Evolutionary conservation across 2,113 vertebrate genomes (phyloP).

Genomic region (Brachypteracias leptosomus): DNA sequence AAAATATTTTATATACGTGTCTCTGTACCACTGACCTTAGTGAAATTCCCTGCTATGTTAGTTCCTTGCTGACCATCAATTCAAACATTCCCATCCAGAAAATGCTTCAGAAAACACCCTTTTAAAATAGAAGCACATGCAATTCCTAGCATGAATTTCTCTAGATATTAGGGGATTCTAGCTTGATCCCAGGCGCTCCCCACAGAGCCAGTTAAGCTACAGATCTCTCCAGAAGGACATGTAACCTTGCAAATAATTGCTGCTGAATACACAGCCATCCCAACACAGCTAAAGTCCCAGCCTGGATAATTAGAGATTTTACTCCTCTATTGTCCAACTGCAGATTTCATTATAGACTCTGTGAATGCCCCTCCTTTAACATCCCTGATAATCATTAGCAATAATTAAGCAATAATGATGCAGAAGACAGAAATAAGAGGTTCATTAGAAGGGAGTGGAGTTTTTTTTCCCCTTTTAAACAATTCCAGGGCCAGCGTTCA

Average conservation of each 20-base stretch:
- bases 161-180: background rate
- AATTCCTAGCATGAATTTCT: background rate
- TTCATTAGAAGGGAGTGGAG: background rate
- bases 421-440: background rate
- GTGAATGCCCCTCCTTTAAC: background rate
- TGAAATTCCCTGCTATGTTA: background rate
- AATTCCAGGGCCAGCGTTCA: background rate
- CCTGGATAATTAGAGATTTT: background rate
- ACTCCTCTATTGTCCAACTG: background rate
- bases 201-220: background rate
- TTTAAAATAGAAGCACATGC: background rate
- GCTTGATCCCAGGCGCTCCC: background rate
- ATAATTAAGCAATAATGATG: background rate
- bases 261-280: background rate
- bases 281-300: background rate
- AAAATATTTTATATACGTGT: rapidly evolving
- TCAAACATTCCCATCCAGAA: background rate
- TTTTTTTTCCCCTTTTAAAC: background rate
- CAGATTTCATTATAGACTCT: conserved; percentile 32
- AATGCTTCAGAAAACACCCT: background rate
- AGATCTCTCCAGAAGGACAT: conserved; percentile 12
- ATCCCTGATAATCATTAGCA: background rate
- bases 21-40: background rate
- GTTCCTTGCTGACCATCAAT: background rate
- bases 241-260: background rate